phyloP scores from a whole-genome alignment of 2,113 vertebrate species.

The Pao palembangensis region DNA sequence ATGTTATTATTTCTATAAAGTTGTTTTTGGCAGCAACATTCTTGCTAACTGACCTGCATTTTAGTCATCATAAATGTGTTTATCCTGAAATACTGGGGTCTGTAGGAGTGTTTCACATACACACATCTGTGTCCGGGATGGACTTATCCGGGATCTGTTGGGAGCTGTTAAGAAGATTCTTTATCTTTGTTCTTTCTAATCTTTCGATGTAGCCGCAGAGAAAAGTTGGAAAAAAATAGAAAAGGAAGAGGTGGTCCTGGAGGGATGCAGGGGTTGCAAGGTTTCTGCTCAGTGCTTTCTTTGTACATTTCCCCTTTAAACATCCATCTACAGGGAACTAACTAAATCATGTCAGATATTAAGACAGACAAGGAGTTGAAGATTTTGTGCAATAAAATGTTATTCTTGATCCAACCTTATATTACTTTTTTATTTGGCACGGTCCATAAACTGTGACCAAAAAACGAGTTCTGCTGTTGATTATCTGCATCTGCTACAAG shows the following conservation, averaged over 20 bases:
- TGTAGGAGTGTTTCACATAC: no score
- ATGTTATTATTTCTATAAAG: no score
- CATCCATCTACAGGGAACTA: no score
- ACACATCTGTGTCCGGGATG: no score
- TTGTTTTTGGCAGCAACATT: no score
- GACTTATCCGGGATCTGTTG: no score
- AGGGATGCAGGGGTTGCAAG: slow-evolving; percentile 52
- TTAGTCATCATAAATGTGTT: no score
- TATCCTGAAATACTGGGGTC: no score
- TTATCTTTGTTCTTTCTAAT: neutral
- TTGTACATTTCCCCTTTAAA: slow-evolving; percentile 1
- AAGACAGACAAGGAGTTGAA: neutral
- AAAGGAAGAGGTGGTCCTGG: slow-evolving; percentile 31
- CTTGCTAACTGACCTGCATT: no score
- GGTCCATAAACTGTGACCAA: slow-evolving; percentile 7
- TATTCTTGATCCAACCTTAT: neutral
- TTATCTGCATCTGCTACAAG: neutral
- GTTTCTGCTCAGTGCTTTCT: slow-evolving; percentile 23
- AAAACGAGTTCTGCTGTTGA: slow-evolving; percentile 12
- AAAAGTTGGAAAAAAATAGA: slow-evolving; percentile 1
- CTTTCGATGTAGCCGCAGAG: slow-evolving; percentile 1
- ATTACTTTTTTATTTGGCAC: neutral
- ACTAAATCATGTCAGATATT: no score
- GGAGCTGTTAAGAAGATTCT: neutral
- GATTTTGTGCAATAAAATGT: slow-evolving; percentile 7